Evolutionary conservation across 2,888 invertebrate species (phyloP), one percentile per base, ranked within the genome.

Genomic region (Cyrtodaria siliqua): DNA sequence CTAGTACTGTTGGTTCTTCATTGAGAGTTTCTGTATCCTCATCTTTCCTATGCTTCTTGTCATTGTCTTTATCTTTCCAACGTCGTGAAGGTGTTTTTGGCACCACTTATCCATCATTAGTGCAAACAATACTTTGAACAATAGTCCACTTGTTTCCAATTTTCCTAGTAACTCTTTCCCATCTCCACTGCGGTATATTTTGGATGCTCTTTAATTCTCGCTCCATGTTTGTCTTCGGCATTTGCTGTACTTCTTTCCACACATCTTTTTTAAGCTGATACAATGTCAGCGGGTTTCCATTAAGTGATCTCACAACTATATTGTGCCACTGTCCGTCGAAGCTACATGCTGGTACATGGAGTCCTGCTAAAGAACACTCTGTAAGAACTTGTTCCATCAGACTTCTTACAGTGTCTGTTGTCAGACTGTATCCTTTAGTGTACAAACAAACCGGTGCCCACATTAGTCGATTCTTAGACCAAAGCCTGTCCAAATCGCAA

Each of bases 241-340:
- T 73, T 14, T 50, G 12, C 23, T 50, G 47, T 14, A 52, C 59
- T 12, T 47, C 23, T 12, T 63, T 49, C 70, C 70, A 76, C 1
- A 76, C 62, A 61, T 70, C 70, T 33, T 70, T 70, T 40, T 76
- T 69, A 3, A 70, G 61, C 33, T 76, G 75, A 3, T 66, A 60
- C 23, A n/a, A 12, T 12, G 74, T 74, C 26, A 74, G 29, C 18
- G 74, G 68, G 16, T 59, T 26, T 6, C 53, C 44, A 2, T 40
- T 20, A 23, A 33, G 8, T 16, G 50, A 42, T 18, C 74, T 18
- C n/a, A 68, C 74, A 52, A 57, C 62, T 9, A 74, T 26, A 20
- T 44, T 47, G 23, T 74, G 74, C 74, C 62, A 74, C 52, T 74
- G 67, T 1, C 68, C 74, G 27, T 67, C 67, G 33, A 73, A 67